Conservation (phyloP, 2,888 invertebrate genomes). For the Lasius platythorax region DNA sequence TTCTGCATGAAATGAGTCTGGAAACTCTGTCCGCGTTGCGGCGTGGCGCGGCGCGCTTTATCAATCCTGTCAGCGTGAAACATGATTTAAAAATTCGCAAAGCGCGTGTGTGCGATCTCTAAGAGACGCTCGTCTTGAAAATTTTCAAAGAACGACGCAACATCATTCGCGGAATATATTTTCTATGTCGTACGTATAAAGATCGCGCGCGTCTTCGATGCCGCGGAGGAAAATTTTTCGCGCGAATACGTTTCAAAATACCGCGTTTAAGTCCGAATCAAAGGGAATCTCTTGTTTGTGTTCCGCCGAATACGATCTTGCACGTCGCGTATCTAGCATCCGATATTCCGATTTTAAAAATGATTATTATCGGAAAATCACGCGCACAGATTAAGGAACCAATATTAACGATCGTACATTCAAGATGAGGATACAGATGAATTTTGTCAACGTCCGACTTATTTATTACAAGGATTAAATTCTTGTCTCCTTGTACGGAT, state of each 20-base stretch:
- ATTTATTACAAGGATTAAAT: not conserved
- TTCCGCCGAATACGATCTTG: not conserved
- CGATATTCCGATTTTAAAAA: not conserved
- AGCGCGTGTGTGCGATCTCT: constrained; percentile 69
- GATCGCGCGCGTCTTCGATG: not conserved
- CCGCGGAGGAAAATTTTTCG: not conserved
- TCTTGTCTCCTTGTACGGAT: not conserved
- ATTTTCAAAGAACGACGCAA: constrained; percentile 65
- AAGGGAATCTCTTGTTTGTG: constrained; percentile 3
- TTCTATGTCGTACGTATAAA: constrained; percentile 55
- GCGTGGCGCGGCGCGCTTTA: constrained; percentile 77
- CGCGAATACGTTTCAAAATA: not conserved
- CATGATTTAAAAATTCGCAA: constrained; percentile 84
- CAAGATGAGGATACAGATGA: not conserved
- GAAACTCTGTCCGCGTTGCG: constrained; percentile 77
- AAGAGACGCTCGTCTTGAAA: constrained; percentile 67
- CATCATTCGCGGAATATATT: constrained; percentile 28
- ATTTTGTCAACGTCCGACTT: not conserved
- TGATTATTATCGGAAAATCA: not conserved
- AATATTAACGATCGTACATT: not conserved
- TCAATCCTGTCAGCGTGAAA: constrained; percentile 83
- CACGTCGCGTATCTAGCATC: not conserved
- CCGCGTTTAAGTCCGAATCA: not conserved
- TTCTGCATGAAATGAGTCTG: constrained; percentile 84
- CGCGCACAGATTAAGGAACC: not conserved